Evolutionary conservation across 2,888 invertebrate species (phyloP).

Genomic region (Lycia hirtaria): DNA sequence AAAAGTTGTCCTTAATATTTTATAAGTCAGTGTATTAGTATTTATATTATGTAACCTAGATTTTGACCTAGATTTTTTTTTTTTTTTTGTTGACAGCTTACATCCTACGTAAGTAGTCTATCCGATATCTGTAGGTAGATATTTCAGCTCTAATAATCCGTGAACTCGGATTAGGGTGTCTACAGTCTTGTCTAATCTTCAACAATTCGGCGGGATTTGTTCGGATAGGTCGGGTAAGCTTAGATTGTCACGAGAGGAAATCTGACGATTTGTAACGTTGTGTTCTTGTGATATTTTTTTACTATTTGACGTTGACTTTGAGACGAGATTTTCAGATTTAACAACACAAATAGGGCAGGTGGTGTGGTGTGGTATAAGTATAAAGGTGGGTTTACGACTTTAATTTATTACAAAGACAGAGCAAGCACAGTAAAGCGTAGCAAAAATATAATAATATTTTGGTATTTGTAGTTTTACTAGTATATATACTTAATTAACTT

Average conservation of each 20-base stretch:
- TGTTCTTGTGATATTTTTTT: neutral
- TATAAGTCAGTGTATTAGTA: no score
- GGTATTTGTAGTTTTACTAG: no score
- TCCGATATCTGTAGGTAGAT: neutral
- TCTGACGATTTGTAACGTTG: slow-evolving; percentile 1
- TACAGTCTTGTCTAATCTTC: slow-evolving; percentile 5
- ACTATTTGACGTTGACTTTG: neutral
- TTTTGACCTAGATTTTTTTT: neutral
- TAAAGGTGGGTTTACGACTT: no score
- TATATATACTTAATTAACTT: no score
- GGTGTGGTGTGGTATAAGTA: no score
- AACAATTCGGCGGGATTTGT: slow-evolving; percentile 15
- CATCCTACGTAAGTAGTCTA: neutral
- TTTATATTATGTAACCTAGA: no score
- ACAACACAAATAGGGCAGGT: no score
- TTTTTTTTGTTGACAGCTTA: neutral
- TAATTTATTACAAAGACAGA: no score
- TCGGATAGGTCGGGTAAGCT: slow-evolving; percentile 1
- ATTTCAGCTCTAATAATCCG: neutral
- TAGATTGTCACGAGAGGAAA: slow-evolving; percentile 1
- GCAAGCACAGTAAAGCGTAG: no score
- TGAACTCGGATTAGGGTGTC: neutral
- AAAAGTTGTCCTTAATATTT: no score
- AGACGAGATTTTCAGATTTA: no score
- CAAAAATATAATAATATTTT: no score